phyloP scores from a whole-genome alignment of 2,797 vertebrate genomes.

The Amphiprion clarkii region DNA sequence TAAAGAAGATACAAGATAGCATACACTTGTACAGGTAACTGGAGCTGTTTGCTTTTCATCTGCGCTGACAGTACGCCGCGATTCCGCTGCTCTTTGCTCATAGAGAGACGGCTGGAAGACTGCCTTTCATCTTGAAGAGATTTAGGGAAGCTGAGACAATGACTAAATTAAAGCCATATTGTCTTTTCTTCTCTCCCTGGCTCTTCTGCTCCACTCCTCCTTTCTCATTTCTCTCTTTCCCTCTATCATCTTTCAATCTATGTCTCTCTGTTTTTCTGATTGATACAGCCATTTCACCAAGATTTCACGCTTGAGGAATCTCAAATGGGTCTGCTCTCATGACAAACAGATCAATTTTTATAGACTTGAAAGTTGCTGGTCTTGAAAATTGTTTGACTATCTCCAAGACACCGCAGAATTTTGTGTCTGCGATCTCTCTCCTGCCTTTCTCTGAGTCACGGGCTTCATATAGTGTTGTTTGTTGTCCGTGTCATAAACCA shows the following conservation, averaged over 20 bases:
- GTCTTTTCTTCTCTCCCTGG: conserved; percentile 27
- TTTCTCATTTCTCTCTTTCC: conserved; percentile 56
- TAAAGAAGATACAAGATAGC: conserved; percentile 49
- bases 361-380: conserved; percentile 88
- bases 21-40: conserved; percentile 31
- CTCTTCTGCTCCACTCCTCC: conserved; percentile 40
- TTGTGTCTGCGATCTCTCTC: conserved; percentile 7
- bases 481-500: conserved; percentile 46
- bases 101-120: conserved; percentile 20
- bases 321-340: conserved; percentile 85
- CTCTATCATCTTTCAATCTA: conserved; percentile 76
- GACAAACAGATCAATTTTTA: conserved; percentile 90
- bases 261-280: conserved; percentile 81
- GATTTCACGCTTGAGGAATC: conserved; percentile 85
- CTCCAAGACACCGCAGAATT: conserved; percentile 72
- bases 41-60: conserved; percentile 55
- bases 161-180: conserved; percentile 80
- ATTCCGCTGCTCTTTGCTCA: conserved; percentile 23
- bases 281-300: conserved; percentile 87
- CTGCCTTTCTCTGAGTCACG: conserved; percentile 19
- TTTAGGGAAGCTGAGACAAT: conserved; percentile 75
- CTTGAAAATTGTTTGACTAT: conserved; percentile 88
- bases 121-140: conserved; percentile 52
- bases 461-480: conserved; percentile 30
- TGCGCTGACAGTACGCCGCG: conserved; percentile 35